Evolutionary conservation across 2,113 vertebrate genomes (phyloP).

Genomic region (Proterorhinus semilunaris): DNA sequence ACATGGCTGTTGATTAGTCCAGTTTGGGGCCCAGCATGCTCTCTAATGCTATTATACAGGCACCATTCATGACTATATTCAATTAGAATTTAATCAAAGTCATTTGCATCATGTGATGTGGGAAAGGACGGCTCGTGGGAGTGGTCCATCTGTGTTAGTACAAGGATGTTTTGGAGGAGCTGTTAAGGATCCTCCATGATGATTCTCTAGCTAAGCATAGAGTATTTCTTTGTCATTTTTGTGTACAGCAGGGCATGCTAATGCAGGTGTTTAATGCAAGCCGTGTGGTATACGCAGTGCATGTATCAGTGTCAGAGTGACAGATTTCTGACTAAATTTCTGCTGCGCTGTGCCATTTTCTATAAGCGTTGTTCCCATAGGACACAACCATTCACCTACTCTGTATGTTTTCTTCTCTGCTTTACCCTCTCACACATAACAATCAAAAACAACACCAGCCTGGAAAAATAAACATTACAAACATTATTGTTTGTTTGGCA

Average conservation of each 20-base stretch:
- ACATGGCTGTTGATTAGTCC: constrained; percentile 60
- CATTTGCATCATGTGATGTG: constrained; percentile 71
- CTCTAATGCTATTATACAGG: constrained; percentile 68
- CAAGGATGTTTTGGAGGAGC: constrained; percentile 1
- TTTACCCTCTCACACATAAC: neutral
- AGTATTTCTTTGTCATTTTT: neutral
- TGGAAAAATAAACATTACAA: neutral
- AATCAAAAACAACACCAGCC: neutral
- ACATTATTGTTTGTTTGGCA: no score
- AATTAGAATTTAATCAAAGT: constrained; percentile 72
- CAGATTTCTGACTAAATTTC: constrained; percentile 29
- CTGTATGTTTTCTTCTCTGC: constrained; percentile 10
- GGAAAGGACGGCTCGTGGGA: constrained; percentile 27
- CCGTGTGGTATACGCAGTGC: constrained; percentile 35
- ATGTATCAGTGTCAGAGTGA: constrained; percentile 58
- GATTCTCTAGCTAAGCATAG: neutral
- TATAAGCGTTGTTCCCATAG: constrained; percentile 21
- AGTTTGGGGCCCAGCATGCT: constrained; percentile 45
- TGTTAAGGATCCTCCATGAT: constrained; percentile 28
- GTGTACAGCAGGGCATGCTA: neutral
- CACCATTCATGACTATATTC: constrained; percentile 74
- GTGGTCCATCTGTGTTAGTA: constrained; percentile 16
- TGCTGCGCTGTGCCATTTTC: constrained; percentile 51
- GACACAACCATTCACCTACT: neutral
- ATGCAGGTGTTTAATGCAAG: constrained; percentile 27